Evolutionary conservation across 2,888 invertebrate genomes (phyloP), one percentile per base, ranked within the genome.

Genomic region (Coleophora flavipennella): DNA sequence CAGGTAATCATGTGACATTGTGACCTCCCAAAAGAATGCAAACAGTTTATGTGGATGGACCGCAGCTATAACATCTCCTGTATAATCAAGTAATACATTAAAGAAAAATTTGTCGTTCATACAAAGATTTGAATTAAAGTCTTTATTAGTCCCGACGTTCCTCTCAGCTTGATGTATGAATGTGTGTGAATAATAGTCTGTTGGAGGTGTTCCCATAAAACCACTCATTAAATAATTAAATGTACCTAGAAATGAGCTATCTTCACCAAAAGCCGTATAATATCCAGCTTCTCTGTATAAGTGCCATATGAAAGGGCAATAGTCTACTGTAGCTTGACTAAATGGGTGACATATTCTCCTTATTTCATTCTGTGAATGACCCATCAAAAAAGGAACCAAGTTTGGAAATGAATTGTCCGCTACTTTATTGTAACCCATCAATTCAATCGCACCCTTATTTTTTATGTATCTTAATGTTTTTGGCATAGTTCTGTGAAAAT

Each of bases 331-430:
- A 0, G 76, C 71, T 4, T 69, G 62, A 0, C 68, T 59, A n/a
- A 74, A 70, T 0, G 79, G 80, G 74, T 89, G 85, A 55, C 92
- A 93, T 0, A 64, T 73, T 13, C 74, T 64, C 25, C 69, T 68
- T 20, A 92, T 57, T 53, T 92, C 91, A 1, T 72, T 70, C 28
- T 86, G 86, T 8, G 84, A 11, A 11, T 33, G 31, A 13, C 96
- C 96, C 9, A 89, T 88, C n/a, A 96, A 70, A 33, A 93, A 80
- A 0, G 96, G 92, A 31, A 95, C 87, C 33, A 96, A 63, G 68
- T 97, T 97, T 0, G 95, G 94, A 60, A 91, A 95, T 0, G 96
- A 95, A 63, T 96, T 97, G 68, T 96, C 96, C 1, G 90, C 97
- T 2, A 97, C 90, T 83, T 96, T 97, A 61, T 92, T 95, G 67